Evolutionary conservation across 2,113 vertebrate genomes (phyloP).

Genomic region (Acrocephalus arundinaceus): DNA sequence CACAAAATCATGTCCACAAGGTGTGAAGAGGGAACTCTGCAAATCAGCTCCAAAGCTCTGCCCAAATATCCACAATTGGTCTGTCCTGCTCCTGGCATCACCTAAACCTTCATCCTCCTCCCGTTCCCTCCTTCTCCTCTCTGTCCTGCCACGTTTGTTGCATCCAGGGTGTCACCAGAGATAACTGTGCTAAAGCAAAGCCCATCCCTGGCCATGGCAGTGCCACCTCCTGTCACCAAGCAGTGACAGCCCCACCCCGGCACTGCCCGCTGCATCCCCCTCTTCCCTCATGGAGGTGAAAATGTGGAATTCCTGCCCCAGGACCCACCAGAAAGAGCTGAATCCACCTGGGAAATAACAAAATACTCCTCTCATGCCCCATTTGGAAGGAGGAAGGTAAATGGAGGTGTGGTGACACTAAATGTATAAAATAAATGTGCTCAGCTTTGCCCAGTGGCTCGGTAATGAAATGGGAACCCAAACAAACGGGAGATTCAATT

Average conservation of each 20-base stretch:
- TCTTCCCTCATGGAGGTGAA: not conserved
- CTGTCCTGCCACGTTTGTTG: rapidly evolving
- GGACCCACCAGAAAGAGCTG: not conserved
- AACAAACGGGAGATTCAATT: not conserved
- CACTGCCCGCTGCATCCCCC: not conserved
- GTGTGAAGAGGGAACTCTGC: not conserved
- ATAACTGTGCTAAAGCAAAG: not conserved
- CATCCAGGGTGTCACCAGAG: not conserved
- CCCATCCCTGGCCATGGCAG: not conserved
- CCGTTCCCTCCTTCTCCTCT: not conserved
- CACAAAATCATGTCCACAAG: too few species aligned
- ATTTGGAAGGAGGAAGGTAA: not conserved
- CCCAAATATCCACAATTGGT: not conserved
- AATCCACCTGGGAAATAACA: not conserved
- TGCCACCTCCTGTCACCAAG: not conserved
- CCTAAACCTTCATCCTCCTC: not conserved
- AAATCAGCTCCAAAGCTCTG: not conserved
- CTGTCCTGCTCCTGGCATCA: not conserved
- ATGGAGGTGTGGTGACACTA: not conserved
- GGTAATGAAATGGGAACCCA: not conserved
- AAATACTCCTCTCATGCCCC: rapidly evolving
- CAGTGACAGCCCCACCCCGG: not conserved
- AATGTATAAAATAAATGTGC: not conserved
- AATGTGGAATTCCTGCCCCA: not conserved
- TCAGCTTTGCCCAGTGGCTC: not conserved